Percentiles rank a stretch among this genome's conserved stretches.
Conservation (phyloP, 2,888 invertebrate genomes). For the Heliconius ismenius region DNA sequence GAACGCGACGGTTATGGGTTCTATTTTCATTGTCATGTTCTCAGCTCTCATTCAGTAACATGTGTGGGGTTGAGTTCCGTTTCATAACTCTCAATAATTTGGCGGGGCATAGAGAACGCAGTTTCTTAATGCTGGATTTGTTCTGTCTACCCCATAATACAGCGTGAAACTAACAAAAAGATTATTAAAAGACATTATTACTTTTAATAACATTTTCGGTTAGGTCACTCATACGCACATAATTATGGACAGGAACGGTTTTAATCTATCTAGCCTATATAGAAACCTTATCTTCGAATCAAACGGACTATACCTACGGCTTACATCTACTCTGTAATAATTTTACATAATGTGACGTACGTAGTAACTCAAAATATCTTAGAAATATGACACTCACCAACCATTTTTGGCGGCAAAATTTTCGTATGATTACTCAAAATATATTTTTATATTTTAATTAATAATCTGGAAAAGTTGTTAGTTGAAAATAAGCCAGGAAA, state of each 20-base stretch:
- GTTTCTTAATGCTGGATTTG: not conserved
- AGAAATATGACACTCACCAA: not conserved
- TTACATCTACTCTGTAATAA: not conserved
- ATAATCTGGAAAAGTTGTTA: not conserved
- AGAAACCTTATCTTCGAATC: not conserved
- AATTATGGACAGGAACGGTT: not conserved
- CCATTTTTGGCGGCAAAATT: not conserved
- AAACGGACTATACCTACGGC: constrained; percentile 6
- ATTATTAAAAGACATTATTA: too few relatives aligned
- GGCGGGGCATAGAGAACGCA: not conserved
- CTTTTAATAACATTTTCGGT: not conserved
- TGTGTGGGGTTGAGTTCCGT: too few relatives aligned
- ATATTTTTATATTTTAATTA: not conserved
- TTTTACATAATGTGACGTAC: not conserved
- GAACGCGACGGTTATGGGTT: too few relatives aligned
- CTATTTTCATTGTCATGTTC: too few relatives aligned
- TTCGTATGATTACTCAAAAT: not conserved
- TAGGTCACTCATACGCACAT: not conserved
- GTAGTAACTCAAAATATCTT: not conserved
- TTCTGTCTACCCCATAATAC: not conserved
- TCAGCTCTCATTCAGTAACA: too few relatives aligned
- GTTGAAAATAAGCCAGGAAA: not conserved
- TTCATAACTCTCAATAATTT: too few relatives aligned
- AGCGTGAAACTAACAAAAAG: not conserved
- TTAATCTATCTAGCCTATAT: not conserved